Percentiles rank a stretch among this genome's conserved stretches.
phyloP scores from a whole-genome alignment of 1,140 invertebrate genomes.

The Drosophila malerkotliana region DNA sequence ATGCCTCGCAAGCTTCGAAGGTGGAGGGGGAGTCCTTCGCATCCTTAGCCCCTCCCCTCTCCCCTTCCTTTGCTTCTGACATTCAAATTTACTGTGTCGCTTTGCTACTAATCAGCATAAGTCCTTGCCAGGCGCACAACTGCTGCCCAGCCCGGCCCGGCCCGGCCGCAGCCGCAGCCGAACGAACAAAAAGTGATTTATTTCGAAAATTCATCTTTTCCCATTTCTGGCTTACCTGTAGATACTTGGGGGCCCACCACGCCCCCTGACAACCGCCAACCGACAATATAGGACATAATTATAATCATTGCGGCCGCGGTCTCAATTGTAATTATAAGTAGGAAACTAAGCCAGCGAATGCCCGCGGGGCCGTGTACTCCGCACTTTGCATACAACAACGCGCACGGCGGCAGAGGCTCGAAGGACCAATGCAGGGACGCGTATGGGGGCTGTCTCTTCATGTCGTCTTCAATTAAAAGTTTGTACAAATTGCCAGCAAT shows the following conservation, averaged over 20 bases:
- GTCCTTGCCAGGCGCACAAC: conserved; percentile 60
- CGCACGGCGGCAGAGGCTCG: conserved; percentile 40
- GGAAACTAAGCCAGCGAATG: conserved; percentile 64
- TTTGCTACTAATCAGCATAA: conserved; percentile 79
- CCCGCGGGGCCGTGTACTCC: conserved; percentile 64
- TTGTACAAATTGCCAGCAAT: conserved; percentile 72
- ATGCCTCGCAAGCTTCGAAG: conserved; percentile 48
- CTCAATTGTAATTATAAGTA: conserved; percentile 79
- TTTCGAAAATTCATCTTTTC: conserved; percentile 56
- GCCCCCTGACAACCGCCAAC: conserved; percentile 10
- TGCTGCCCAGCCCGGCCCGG: conserved; percentile 27
- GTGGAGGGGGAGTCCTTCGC: not conserved
- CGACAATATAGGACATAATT: conserved; percentile 73
- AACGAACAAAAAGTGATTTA: conserved; percentile 70
- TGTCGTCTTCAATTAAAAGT: conserved; percentile 80
- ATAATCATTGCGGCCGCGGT: conserved; percentile 73
- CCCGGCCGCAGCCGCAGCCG: conserved; percentile 11
- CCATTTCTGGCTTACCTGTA: conserved; percentile 55
- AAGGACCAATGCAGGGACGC: conserved; percentile 26
- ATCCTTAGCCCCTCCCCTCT: not conserved
- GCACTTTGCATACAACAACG: conserved; percentile 70
- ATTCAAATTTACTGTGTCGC: conserved; percentile 80
- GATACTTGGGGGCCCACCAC: conserved; percentile 46
- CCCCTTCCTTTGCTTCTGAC: conserved; percentile 25
- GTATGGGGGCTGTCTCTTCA: conserved; percentile 53